Evolutionary conservation across 2,113 vertebrate genomes (phyloP).

Genomic region (Pelecanus crispus): DNA sequence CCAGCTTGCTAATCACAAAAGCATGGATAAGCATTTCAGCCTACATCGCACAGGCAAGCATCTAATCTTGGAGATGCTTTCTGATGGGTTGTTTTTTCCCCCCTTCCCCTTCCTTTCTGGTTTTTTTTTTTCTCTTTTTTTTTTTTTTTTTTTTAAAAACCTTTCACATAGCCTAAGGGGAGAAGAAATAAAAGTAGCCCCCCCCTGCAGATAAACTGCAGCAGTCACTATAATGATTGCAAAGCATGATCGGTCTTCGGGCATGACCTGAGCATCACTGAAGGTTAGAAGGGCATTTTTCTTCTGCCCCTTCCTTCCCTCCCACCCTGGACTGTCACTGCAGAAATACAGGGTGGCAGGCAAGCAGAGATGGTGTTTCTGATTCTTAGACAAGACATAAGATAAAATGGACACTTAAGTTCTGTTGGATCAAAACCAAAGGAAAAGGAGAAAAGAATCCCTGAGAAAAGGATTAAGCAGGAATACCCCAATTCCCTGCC

Average conservation of each 20-base stretch:
- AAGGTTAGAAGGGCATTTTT: background rate
- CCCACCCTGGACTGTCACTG: background rate
- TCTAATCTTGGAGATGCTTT: slow-evolving; percentile 43
- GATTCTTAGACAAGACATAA: background rate
- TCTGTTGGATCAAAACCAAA: background rate
- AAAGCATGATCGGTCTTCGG: background rate
- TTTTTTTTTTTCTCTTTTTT: no score
- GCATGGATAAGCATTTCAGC: slow-evolving; percentile 64
- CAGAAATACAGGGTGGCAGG: background rate
- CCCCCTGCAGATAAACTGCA: background rate
- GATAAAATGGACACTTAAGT: background rate
- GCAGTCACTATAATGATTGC: background rate
- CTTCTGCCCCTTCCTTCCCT: background rate
- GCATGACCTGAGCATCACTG: background rate
- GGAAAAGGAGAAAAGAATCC: background rate
- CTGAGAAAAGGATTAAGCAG: slow-evolving; percentile 16
- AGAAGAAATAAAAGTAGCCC: background rate
- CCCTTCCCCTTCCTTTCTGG: background rate
- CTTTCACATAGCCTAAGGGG: background rate
- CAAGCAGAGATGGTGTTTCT: background rate
- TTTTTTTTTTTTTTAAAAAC: no score
- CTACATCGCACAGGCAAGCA: background rate
- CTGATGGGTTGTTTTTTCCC: background rate
- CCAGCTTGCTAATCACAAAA: slow-evolving; percentile 65
- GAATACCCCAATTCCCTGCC: background rate